These are phyloP conservation scores for Zaprionus ghesquierei DNA, from an alignment of 1,140 invertebrate genomes.

Conservation along the genomic window DNA sequence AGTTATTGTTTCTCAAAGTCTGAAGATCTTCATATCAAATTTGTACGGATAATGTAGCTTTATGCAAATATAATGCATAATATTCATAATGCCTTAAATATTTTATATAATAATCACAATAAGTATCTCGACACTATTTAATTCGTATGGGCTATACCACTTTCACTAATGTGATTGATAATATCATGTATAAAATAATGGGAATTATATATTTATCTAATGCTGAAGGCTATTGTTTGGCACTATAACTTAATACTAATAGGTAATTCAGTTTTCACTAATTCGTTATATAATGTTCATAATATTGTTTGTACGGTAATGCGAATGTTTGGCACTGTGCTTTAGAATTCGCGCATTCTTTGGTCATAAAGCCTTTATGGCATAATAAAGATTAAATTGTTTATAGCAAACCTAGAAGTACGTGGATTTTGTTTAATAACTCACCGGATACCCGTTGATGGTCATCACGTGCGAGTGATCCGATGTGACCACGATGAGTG, in stretches of 20 bases:
- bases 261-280: too few relatives aligned
- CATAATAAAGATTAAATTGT: neutral
- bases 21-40: neutral
- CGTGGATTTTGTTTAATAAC: neutral
- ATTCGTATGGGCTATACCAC: neutral
- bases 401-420: neutral
- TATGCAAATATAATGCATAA: too few relatives aligned
- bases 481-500: constrained; percentile 90
- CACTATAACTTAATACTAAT: too few relatives aligned
- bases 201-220: too few relatives aligned
- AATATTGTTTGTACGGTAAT: neutral
- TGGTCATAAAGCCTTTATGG: neutral
- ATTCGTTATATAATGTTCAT: neutral
- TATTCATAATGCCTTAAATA: too few relatives aligned
- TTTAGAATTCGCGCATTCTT: neutral
- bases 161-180: neutral
- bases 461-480: constrained; percentile 93
- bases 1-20: neutral
- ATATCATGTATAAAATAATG: neutral
- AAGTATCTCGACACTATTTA: too few relatives aligned
- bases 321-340: too few relatives aligned
- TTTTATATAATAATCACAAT: too few relatives aligned
- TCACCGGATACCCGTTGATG: constrained; percentile 86
- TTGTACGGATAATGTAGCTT: neutral
- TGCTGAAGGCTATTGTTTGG: too few relatives aligned